A percentile compares a stretch with the other conserved stretches of the same genome.
Conservation (phyloP, 2,113 vertebrate species). For the Hyperopisus bebe region DNA sequence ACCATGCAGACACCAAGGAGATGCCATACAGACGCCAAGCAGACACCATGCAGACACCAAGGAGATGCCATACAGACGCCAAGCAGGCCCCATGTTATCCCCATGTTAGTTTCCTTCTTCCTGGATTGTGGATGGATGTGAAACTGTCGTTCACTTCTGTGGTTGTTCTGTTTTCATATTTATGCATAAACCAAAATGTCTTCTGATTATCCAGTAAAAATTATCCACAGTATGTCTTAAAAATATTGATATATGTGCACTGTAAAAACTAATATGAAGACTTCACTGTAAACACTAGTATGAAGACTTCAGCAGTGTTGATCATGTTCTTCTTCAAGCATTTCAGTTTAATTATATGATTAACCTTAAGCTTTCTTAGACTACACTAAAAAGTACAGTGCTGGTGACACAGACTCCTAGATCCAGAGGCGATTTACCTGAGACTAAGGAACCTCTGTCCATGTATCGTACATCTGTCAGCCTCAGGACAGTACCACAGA, state of each 20-base stretch:
- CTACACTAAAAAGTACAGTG: background rate
- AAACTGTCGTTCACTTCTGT: background rate
- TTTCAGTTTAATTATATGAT: background rate
- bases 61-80: no score
- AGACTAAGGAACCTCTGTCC: background rate
- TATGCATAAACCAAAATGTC: background rate
- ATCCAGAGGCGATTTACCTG: background rate
- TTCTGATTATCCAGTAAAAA: background rate
- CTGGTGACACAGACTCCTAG: background rate
- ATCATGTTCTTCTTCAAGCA: background rate
- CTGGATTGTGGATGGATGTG: background rate
- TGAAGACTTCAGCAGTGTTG: background rate
- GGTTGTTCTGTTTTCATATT: background rate
- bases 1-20: no score
- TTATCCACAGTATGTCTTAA: background rate
- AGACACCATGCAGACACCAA: no score
- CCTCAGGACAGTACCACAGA: background rate
- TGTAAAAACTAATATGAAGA: background rate
- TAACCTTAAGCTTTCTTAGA: background rate
- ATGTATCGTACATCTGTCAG: background rate
- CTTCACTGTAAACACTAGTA: background rate
- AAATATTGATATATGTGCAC: background rate
- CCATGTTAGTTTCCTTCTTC: background rate
- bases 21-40: no score
- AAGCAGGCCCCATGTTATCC: background rate